A percentile compares a stretch with the other conserved stretches of the same genome.
phyloP scores from a whole-genome alignment of 2,797 vertebrate genomes.

The Notamacropus eugenii region DNA sequence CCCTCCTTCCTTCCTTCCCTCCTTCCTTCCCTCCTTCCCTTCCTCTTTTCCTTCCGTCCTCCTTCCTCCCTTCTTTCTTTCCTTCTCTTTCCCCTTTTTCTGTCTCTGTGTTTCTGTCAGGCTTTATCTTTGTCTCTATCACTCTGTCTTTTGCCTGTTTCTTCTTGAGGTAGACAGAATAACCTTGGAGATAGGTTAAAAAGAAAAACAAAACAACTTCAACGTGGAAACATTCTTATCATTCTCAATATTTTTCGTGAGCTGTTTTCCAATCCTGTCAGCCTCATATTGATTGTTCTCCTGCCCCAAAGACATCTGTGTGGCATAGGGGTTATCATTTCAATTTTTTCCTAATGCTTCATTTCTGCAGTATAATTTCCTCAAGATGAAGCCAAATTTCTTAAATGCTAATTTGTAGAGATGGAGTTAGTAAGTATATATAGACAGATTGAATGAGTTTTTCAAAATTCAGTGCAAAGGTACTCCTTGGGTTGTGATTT shows the following conservation, averaged over 20 bases:
- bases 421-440: conserved; percentile 10
- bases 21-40: not conserved
- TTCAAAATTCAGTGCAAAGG: conserved; percentile 34
- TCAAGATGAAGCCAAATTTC: not conserved
- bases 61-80: too few species aligned
- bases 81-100: not conserved
- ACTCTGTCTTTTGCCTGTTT: not conserved
- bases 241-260: not conserved
- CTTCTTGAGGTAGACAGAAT: not conserved
- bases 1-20: too few species aligned
- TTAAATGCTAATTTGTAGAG: not conserved
- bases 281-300: conserved; percentile 30
- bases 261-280: conserved; percentile 20
- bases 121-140: not conserved
- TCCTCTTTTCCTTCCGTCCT: rapidly evolving
- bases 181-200: not conserved
- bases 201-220: not conserved
- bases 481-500: conserved; percentile 43
- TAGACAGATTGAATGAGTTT: conserved; percentile 28
- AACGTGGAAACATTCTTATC: conserved; percentile 1
- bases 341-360: conserved; percentile 32
- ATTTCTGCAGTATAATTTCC: conserved; percentile 30
- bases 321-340: conserved; percentile 4
- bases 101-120: not conserved
- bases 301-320: conserved; percentile 20